These are phyloP conservation scores for Bothrops jararaca DNA, from an alignment of 2,113 vertebrate species.

Conservation along the genomic window DNA sequence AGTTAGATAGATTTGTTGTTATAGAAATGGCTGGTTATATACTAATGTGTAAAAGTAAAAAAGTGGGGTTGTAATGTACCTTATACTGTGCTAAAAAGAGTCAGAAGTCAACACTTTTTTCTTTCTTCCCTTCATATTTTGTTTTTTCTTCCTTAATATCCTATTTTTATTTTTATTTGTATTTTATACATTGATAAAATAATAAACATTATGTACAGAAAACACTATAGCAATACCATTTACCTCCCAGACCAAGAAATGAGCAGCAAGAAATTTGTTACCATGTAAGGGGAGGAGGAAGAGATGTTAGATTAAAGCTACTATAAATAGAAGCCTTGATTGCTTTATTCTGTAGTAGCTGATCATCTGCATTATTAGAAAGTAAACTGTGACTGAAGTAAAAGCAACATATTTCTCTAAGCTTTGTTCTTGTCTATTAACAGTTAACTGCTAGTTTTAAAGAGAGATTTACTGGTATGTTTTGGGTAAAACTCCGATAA, in stretches of 20 bases:
- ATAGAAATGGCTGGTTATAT: no score
- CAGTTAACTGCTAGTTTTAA: background rate
- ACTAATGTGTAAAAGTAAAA: no score
- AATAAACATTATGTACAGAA: background rate
- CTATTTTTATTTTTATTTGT: no score
- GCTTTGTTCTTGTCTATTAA: background rate
- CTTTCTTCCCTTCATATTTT: no score
- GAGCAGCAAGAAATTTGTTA: background rate
- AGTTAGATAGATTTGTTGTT: no score
- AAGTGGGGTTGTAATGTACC: no score
- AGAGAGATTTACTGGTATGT: background rate
- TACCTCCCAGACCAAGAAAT: background rate
- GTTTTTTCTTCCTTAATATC: no score
- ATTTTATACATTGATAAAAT: no score
- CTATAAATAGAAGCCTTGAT: background rate
- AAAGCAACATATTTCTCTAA: background rate
- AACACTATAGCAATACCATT: background rate
- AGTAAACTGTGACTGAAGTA: background rate
- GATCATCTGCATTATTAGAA: background rate
- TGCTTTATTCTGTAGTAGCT: background rate
- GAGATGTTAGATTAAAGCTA: background rate
- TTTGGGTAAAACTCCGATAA: background rate
- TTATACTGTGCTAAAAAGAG: no score
- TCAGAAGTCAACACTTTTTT: no score
- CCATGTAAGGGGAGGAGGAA: background rate